Evolutionary conservation across 2,113 vertebrate genomes (phyloP), one percentile per base, ranked within the genome.

Genomic region (Saccopteryx leptura): DNA sequence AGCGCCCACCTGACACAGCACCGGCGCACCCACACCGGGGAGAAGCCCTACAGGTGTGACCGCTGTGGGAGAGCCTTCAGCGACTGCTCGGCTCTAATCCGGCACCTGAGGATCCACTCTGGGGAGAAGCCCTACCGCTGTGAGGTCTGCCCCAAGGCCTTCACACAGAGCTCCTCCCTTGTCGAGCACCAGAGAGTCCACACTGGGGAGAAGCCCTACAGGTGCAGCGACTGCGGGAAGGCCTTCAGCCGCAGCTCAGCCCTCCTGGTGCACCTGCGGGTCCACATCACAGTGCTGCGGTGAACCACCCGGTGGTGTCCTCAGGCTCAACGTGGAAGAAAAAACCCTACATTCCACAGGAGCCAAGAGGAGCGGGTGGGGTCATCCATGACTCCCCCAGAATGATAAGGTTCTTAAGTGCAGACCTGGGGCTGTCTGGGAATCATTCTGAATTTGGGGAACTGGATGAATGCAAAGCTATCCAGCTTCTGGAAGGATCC

Each of bases 91-190:
- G 98, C 98, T 24, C 97, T 99, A 23, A 98, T 99, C 75, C 98
- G 98, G 23, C 98, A 99, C 28, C 90, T 93, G 80, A 98, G 99
- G 26, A 98, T 98, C 66, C 99, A 99, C 97, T 98, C 99, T 0
- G 98, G 99, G 11, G 98, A 99, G 96, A 99, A 99, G 94, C 98
- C 98, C 0, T 99, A 99, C 54, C 98, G 97, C 95, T 99, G 99
- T 72, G 97, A 98, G 58, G 98, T 98, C 8, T 99, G 99, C 85
- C 98, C 98, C 0, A 99, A 99, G 82, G 84, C 94, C 93, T 97
- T 95, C 11, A 18, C 60, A 0, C 95, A 91, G n/a, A 92, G 87
- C 79, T 95, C 94, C 26, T 95, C 83, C 23, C 96, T 97, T 50
- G 33, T 18, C 0, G 78, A 87, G 79, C 96, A 95, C 78, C 90